phyloP scores from a whole-genome alignment of 2,113 vertebrate genomes.

The Dissostichus mawsoni region DNA sequence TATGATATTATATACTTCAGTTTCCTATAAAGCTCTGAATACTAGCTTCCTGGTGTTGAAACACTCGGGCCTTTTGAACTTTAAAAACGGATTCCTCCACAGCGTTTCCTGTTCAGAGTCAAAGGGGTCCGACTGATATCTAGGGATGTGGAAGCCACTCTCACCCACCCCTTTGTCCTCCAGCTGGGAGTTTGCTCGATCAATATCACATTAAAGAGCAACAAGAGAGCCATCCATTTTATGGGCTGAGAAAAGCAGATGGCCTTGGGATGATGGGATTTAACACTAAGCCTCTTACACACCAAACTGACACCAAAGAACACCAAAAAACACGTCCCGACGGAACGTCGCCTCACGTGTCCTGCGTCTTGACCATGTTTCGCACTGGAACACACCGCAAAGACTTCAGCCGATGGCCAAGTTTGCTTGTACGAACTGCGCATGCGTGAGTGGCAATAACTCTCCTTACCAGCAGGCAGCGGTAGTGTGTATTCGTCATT shows the following conservation, averaged over 20 bases:
- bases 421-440: no score
- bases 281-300: no score
- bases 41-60: background rate
- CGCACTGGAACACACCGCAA: no score
- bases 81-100: background rate
- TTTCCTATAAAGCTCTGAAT: background rate
- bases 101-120: conserved; percentile 4
- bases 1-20: background rate
- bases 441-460: no score
- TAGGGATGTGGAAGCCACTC: conserved; percentile 1
- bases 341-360: no score
- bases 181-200: conserved; percentile 36
- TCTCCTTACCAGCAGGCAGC: no score
- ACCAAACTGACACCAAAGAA: no score
- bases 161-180: conserved; percentile 13
- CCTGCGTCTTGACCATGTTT: no score
- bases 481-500: no score
- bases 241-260: conserved; percentile 16
- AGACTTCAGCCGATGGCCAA: no score
- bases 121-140: background rate
- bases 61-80: background rate
- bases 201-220: conserved; percentile 63
- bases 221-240: conserved; percentile 7
- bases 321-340: no score
- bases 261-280: background rate